Evolutionary conservation across 2,797 vertebrate genomes (phyloP).

Genomic region (Acanthurus tractus): DNA sequence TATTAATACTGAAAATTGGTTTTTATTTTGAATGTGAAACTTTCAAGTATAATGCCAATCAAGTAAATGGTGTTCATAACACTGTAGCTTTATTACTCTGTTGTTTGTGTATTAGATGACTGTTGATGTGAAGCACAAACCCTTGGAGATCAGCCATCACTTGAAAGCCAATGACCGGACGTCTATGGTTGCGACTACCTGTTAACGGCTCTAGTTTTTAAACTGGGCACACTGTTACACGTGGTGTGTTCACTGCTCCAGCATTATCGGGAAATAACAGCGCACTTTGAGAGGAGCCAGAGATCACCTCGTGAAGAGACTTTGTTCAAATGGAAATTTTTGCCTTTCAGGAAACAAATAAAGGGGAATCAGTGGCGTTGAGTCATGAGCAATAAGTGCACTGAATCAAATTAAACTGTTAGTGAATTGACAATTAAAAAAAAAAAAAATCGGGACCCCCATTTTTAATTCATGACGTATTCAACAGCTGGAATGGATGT

Average conservation of each 20-base stretch:
- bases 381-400: slow-evolving; percentile 78
- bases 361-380: slow-evolving; percentile 50
- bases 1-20: slow-evolving; percentile 51
- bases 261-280: slow-evolving; percentile 51
- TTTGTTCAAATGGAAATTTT: slow-evolving; percentile 51
- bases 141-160: slow-evolving; percentile 81
- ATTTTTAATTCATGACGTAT: slow-evolving; percentile 49
- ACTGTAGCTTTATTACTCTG: slow-evolving; percentile 82
- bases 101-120: slow-evolving; percentile 82
- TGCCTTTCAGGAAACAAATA: slow-evolving; percentile 64
- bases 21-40: slow-evolving; percentile 56
- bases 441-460: slow-evolving; percentile 25
- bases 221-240: slow-evolving; percentile 57
- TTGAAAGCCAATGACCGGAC: slow-evolving; percentile 73
- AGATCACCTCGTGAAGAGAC: slow-evolving; percentile 48
- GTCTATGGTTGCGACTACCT: slow-evolving; percentile 72
- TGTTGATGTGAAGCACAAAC: slow-evolving; percentile 85
- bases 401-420: slow-evolving; percentile 50
- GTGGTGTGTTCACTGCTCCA: slow-evolving; percentile 51
- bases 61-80: slow-evolving; percentile 68
- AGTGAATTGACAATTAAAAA: slow-evolving; percentile 35
- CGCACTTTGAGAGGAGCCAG: slow-evolving; percentile 32
- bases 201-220: slow-evolving; percentile 64
- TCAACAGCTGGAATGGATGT: slow-evolving; percentile 46
- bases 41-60: slow-evolving; percentile 65